A percentile compares a stretch with the other conserved stretches of the same genome.
These are phyloP conservation scores for Xestia c-nigrum DNA, from an alignment of 2,888 invertebrate genomes.

Conservation along the genomic window DNA sequence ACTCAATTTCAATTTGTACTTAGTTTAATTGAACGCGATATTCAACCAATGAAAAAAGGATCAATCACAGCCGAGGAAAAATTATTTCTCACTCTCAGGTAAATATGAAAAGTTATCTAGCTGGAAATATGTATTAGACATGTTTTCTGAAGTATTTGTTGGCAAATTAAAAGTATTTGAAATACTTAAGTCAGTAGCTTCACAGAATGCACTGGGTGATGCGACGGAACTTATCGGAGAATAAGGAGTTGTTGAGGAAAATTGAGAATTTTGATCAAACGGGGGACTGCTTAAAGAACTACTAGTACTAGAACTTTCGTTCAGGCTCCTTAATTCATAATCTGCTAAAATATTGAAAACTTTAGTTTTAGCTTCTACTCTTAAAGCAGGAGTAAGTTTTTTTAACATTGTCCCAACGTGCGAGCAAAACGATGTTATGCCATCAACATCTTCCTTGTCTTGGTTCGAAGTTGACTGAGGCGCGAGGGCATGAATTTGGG, in stretches of 20 bases:
- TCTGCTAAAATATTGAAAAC: slow-evolving; percentile 33
- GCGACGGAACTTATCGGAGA: slow-evolving; percentile 10
- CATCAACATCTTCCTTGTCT: slow-evolving; percentile 10
- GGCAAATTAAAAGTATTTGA: too few relatives aligned
- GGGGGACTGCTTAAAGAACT: too few relatives aligned
- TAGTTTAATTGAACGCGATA: slow-evolving; percentile 32
- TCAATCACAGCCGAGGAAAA: slow-evolving; percentile 11
- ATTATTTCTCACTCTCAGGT: slow-evolving; percentile 14
- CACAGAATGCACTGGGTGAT: neutral
- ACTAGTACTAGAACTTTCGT: slow-evolving; percentile 7
- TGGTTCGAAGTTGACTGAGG: slow-evolving; percentile 12
- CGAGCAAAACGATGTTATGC: neutral
- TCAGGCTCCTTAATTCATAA: slow-evolving; percentile 16
- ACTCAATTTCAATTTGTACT: slow-evolving; percentile 33
- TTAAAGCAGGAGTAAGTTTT: slow-evolving; percentile 7
- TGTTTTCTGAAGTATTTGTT: neutral
- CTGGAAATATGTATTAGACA: slow-evolving; percentile 14
- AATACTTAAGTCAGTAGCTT: too few relatives aligned
- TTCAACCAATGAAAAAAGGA: slow-evolving; percentile 27
- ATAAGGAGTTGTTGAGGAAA: slow-evolving; percentile 8
- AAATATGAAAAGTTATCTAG: slow-evolving; percentile 15
- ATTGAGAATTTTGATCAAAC: slow-evolving; percentile 9
- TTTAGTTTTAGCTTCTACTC: slow-evolving; percentile 38
- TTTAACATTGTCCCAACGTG: too few relatives aligned
- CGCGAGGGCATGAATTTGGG: slow-evolving; percentile 16